Evolutionary conservation across 2,113 vertebrate genomes (phyloP), one percentile per base, ranked within the genome.

Genomic region (Notothenia coriiceps): DNA sequence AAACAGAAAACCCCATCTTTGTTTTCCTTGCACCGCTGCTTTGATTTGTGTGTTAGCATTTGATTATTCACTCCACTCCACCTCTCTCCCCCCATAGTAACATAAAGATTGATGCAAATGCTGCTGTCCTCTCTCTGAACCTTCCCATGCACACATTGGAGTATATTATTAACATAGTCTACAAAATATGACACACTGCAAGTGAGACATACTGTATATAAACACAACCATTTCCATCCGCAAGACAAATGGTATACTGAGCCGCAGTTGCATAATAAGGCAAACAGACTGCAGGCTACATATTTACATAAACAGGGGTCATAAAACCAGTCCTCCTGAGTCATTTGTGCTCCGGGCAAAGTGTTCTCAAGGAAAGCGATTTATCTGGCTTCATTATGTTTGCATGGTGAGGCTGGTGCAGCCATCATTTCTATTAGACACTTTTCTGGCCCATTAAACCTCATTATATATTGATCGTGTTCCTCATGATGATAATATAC

Each of bases 401-500:
- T 91, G 89, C 80, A 74, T 85, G 73, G 82, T 6, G 82, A 79
- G 68, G 82, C 80, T 74, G 75, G 59, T 57, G 85, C 86, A 72
- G 88, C 81, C 88, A 91, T 91, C 86, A 88, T 78, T 91, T 91
- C 73, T 90, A 86, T 88, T 83, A 90, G 91, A 91, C 87, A 88
- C 89, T 93, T 92, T 92, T 90, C 90, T 86, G 88, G 82, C 78
- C 90, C 90, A 92, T 93, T 93, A 92, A 92, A 88, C 81, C 88
- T 93, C 86, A 92, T 92, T 90, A 94, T 82, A 87, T 89, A 92
- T 92, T 92, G 90, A 93, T 90, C 85, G 77, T 72, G 78, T 80
- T 90, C 70, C 82, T 86, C 72, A 10, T 61, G 75, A 91, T 88
- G 82, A 86, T 84, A 88, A 86, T 82, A 62, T 80, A 54, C 81